A percentile compares a stretch with the other conserved stretches of the same genome.
These are phyloP conservation scores for Oryzias sinensis DNA, from an alignment of 2,797 vertebrate genomes.

Conservation along the genomic window DNA sequence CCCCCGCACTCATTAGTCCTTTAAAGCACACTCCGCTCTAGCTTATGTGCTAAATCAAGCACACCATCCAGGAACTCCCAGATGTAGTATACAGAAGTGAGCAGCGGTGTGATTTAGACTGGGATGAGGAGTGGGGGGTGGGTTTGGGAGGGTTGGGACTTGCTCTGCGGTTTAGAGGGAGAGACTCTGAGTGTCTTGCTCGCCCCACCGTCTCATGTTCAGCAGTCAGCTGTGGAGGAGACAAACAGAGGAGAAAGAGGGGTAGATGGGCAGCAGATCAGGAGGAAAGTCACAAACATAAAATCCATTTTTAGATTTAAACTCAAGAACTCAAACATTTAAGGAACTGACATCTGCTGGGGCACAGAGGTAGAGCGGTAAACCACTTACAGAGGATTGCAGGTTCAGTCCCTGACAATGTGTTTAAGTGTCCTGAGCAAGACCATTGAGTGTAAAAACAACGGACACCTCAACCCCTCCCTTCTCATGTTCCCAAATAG, in stretches of 20 bases:
- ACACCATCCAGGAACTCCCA: slow-evolving; percentile 36
- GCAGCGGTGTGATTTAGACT: slow-evolving; percentile 6
- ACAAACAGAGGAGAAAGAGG: slow-evolving; percentile 34
- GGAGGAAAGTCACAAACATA: too few relatives aligned
- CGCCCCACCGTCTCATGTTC: background rate
- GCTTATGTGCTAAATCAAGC: slow-evolving; percentile 8
- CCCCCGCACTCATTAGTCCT: slow-evolving; percentile 58
- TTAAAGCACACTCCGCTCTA: slow-evolving; percentile 22
- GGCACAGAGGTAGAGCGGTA: too few relatives aligned
- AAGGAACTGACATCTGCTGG: too few relatives aligned
- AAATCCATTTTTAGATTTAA: too few relatives aligned
- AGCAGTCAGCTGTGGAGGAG: slow-evolving; percentile 3
- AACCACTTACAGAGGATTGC: too few relatives aligned
- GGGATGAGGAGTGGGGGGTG: slow-evolving; percentile 5
- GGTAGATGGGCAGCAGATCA: background rate
- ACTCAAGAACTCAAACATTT: too few relatives aligned
- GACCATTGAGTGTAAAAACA: too few relatives aligned
- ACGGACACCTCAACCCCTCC: too few relatives aligned
- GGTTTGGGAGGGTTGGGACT: background rate
- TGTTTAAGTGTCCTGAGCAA: too few relatives aligned
- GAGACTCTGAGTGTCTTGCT: background rate
- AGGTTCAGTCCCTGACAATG: too few relatives aligned
- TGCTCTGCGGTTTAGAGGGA: background rate
- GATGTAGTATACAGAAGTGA: slow-evolving; percentile 6
- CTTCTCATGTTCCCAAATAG: too few relatives aligned